Evolutionary conservation across 1,140 invertebrate genomes (phyloP).

Genomic region (Calliopsis andreniformis): DNA sequence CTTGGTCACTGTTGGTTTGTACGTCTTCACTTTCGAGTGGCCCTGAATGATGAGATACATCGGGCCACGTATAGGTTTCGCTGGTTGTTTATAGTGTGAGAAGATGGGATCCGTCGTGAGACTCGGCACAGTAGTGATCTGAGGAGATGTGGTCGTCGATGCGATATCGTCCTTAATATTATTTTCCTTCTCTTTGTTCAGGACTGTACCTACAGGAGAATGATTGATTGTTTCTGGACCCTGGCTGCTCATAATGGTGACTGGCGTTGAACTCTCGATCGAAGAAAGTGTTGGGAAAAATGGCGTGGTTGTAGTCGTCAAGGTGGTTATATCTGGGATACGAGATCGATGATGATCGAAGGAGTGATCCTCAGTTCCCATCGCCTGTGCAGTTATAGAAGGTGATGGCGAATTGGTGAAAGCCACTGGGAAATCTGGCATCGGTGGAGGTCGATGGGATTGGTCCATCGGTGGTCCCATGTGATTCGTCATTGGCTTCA

Average conservation of each 20-base stretch:
- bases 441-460: conserved; percentile 12
- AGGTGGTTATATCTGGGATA: not conserved
- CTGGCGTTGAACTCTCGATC: not conserved
- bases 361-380: conserved; percentile 2
- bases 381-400: conserved; percentile 27
- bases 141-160: conserved; percentile 69
- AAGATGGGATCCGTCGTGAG: conserved; percentile 82
- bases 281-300: conserved; percentile 11
- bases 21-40: conserved; percentile 91
- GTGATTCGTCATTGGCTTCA: conserved; percentile 12
- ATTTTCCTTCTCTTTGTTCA: not conserved
- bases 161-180: conserved; percentile 52
- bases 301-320: conserved; percentile 7
- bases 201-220: not conserved
- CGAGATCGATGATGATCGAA: conserved; percentile 36
- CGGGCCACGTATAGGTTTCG: conserved; percentile 84
- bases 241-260: too few species aligned
- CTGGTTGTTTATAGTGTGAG: conserved; percentile 85
- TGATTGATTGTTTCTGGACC: not conserved
- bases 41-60: conserved; percentile 91
- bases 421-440: conserved; percentile 6
- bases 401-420: conserved; percentile 40
- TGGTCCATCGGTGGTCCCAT: conserved; percentile 23
- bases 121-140: conserved; percentile 67
- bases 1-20: conserved; percentile 84